Evolutionary conservation across 2,797 vertebrate genomes (phyloP), one percentile per base, ranked within the genome.

Genomic region (Tolypeutes matacus): DNA sequence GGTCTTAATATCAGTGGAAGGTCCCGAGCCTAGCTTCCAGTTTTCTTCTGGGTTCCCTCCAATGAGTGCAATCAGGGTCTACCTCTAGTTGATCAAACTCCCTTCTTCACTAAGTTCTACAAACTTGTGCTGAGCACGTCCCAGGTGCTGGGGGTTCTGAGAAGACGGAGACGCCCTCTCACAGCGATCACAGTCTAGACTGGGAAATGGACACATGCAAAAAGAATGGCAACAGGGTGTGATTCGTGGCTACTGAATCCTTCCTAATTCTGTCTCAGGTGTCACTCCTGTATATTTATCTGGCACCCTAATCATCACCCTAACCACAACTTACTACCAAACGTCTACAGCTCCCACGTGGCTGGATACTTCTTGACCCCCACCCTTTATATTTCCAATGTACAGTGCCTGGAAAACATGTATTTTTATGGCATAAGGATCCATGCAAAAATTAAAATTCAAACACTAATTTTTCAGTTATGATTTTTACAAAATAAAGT

Each of bases 191-290:
- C 29, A 8, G 73, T 46, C 46, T 46, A 46, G 46, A 46, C 46
- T 46, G 46, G 46, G 46, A 46, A 46, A 39, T 5, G 9, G 53
- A 51, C n/a, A 10, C 2, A 3, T 4, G 27, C 27, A 31, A 3
- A 6, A 53, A 58, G 17, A 42, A 31, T 21, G 31, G 27, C 27
- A 4, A 27, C 1, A 9, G 31, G 42, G 36, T 20, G 1, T 7
- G 67, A 29, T 65, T n/a, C 0, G 0, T 15, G 46, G 78, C 2
- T 23, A 62, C 80, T 4, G 27, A 0, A 27, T 62, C 4, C 42
- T 15, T 4, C 15, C 10, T 1, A 6, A 60, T 10, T 0, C 49
- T 0, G 0, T 3, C 46, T 27, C n/a, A 4, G 25, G 31, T 8
- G 2, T 13, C 29, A 27, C 60, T 62, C 67, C 9, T 6, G 17